A percentile compares a stretch with the other conserved stretches of the same genome.
Evolutionary conservation across 1,140 invertebrate species (phyloP).

Genomic region (Steinernema feltiae): DNA sequence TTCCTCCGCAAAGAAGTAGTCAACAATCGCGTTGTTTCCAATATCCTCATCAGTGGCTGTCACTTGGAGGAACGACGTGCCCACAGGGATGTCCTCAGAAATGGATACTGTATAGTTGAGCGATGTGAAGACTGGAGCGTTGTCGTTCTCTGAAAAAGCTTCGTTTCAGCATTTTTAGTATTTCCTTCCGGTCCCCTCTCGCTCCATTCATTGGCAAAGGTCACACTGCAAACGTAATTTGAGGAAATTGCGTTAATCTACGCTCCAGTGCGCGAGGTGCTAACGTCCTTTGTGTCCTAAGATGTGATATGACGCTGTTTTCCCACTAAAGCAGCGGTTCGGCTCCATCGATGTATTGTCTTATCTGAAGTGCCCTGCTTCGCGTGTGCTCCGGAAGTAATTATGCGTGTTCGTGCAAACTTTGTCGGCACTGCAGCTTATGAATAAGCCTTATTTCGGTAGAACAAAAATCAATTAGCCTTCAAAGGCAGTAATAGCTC

Average conservation of each 20-base stretch:
- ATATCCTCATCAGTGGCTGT: constrained; percentile 80
- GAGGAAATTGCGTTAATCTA: background rate
- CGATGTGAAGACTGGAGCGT: constrained; percentile 45
- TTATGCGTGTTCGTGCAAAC: constrained; percentile 2
- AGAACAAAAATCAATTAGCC: constrained; percentile 13
- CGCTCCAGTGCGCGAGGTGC: background rate
- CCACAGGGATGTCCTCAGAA: constrained; percentile 80
- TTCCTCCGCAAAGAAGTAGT: constrained; percentile 65
- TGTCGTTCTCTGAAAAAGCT: constrained; percentile 54
- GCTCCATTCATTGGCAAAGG: constrained; percentile 16
- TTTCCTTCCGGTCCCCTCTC: constrained; percentile 11
- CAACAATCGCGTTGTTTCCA: constrained; percentile 76
- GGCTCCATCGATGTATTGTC: background rate
- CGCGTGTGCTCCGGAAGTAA: background rate
- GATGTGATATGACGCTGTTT: background rate
- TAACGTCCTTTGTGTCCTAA: background rate
- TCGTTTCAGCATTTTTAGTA: constrained; percentile 16
- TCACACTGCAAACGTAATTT: background rate
- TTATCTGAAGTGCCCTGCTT: background rate
- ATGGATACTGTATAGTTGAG: constrained; percentile 65
- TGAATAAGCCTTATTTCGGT: constrained; percentile 6
- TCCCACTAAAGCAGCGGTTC: background rate
- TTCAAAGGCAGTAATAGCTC: constrained; percentile 1
- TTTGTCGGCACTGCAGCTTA: background rate
- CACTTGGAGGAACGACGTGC: constrained; percentile 76